phyloP scores from a whole-genome alignment of 2,888 invertebrate genomes.

The Ectemnius continuus region DNA sequence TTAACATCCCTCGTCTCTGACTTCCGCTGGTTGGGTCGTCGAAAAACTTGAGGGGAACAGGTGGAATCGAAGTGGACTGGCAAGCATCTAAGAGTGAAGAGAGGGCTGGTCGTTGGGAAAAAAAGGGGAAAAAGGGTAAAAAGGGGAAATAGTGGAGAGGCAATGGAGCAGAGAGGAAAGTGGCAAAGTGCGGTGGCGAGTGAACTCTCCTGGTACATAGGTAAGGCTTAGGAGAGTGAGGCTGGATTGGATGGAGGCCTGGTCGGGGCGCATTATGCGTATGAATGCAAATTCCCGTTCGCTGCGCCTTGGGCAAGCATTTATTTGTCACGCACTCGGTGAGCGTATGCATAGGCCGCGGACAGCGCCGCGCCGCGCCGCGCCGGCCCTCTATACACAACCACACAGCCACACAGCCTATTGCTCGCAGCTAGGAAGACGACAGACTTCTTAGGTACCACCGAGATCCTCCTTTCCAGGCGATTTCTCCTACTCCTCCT shows the following conservation, averaged over 20 bases:
- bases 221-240: background rate
- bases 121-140: no score
- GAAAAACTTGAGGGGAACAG: no score
- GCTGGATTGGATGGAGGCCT: slow-evolving; percentile 11
- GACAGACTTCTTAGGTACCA: background rate
- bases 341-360: slow-evolving; percentile 34
- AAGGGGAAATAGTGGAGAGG: background rate
- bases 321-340: slow-evolving; percentile 62
- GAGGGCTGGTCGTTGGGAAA: no score
- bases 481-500: background rate
- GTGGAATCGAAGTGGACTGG: no score
- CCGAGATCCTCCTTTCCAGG: background rate
- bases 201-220: background rate
- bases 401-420: background rate
- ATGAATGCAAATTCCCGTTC: slow-evolving; percentile 62
- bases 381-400: background rate
- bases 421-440: background rate
- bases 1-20: no score
- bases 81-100: no score
- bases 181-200: background rate
- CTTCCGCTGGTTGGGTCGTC: no score
- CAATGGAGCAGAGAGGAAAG: slow-evolving; percentile 5
- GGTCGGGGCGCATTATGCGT: slow-evolving; percentile 52
- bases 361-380: slow-evolving; percentile 22
- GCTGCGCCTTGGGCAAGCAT: slow-evolving; percentile 51